Conservation (phyloP, 2,888 invertebrate species). For the Pyrochroa serraticornis region DNA sequence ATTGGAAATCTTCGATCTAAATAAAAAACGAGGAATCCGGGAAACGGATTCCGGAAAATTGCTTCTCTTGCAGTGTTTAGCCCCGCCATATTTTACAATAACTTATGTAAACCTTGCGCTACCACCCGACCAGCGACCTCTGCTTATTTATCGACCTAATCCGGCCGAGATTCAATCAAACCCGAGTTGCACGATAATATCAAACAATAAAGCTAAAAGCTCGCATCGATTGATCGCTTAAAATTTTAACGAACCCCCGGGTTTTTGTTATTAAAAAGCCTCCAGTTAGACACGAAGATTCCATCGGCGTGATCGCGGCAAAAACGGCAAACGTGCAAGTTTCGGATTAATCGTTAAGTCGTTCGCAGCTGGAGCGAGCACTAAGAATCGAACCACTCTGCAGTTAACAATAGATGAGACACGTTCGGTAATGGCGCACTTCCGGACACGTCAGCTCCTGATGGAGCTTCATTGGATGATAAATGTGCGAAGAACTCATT, state of each 20-base stretch:
- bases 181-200: conserved; percentile 8
- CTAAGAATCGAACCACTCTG: conserved; percentile 32
- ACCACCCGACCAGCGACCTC: too few species aligned
- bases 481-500: conserved; percentile 55
- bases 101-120: conserved; percentile 11
- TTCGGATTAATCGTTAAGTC: conserved; percentile 20
- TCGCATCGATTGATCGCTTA: not conserved
- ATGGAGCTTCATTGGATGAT: conserved; percentile 55
- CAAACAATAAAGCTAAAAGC: conserved; percentile 25
- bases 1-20: conserved; percentile 17
- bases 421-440: conserved; percentile 55
- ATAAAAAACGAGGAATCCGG: conserved; percentile 4
- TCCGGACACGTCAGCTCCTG: conserved; percentile 54
- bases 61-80: conserved; percentile 19
- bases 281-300: too few species aligned
- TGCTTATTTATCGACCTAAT: too few species aligned
- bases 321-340: not conserved
- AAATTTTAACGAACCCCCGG: conserved; percentile 14
- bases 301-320: too few species aligned
- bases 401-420: conserved; percentile 51
- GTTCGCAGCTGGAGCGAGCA: conserved; percentile 16
- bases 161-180: conserved; percentile 16
- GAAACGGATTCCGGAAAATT: conserved; percentile 20
- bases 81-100: conserved; percentile 11
- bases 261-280: too few species aligned